Evolutionary conservation across 2,888 invertebrate genomes (phyloP), one percentile per base, ranked within the genome.

Genomic region (Scrobipalpa costella): DNA sequence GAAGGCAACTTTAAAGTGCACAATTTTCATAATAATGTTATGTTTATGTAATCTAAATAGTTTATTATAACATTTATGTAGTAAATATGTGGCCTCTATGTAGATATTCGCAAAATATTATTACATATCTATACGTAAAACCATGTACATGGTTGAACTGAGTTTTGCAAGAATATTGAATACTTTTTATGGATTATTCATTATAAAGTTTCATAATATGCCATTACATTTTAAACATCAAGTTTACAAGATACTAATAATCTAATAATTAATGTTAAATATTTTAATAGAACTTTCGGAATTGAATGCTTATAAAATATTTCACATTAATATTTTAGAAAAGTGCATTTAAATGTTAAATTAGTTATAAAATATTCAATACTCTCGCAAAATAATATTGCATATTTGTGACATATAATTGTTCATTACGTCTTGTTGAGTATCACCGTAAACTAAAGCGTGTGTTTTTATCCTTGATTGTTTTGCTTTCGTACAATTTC

Each of bases 31-130:
- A 70, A 77, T 74, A 75, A 76, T 74, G 80, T 76, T 73, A 78
- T 80, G 68, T 21, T 82, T 74, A 78, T 80, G 69, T 38, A 81
- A 83, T 72, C 77, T 83, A 80, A 76, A 74, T 77, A 79, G 68
- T 78, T 75, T 76, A 78, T 73, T 67, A 76, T 76, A 72, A 74
- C 68, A 75, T 78, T 68, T 73, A 80, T 75, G 78, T 80, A 77
- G 85, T 87, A 86, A 87, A 88, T 87, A 88, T 80, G 84, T 84
- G 85, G 85, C 85, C 84, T 87, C 86, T 89, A 88, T 88, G 85
- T 88, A 90, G 86, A 88, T 85, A 82, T 82, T 89, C 86, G 85
- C 86, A 89, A 89, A 90, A 89, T 90, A 85, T 85, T 80, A 88
- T 85, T 80, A 88, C 76, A 84, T 77, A 79, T 86, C 82, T 88